Evolutionary conservation across 2,113 vertebrate genomes (phyloP), one percentile per base, ranked within the genome.

Genomic region (Channa argus): DNA sequence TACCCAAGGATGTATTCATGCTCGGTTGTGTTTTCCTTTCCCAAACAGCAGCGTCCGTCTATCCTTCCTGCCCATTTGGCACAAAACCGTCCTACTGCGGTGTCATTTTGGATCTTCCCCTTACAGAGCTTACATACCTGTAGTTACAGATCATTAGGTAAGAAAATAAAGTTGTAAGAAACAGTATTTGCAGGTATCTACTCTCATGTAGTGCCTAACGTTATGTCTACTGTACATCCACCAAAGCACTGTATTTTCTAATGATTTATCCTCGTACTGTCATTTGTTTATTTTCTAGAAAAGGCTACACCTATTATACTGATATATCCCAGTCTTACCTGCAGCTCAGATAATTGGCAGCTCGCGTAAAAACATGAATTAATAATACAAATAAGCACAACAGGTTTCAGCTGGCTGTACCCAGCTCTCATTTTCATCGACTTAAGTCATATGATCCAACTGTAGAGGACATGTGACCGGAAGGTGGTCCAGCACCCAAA

Each of bases 71-170:
- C 54, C 12, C 76, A 87, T 8, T 15, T 38, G 2, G 53, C 45
- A 71, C 94, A 95, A 8, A 93, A 92, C 37, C 12, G 62, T 11
- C 83, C 92, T 59, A 94, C 91, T 0, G 44, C 53, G 9, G 88
- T 85, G 37, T 10, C 65, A 13, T 91, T 91, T 10, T 36, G 72
- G 13, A 92, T 56, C 0, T 52, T 36, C 5, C 92, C 93, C 5
- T 64, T 53, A 61, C 94, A 95, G 15, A 70, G 83, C 36, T 80
- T 59, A 73, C 93, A 94, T 83, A 94, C 66, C 94, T 95, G 67
- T 0, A 8, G 41, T 13, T n/a, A 58, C 36, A 50, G 11, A 61
- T 15, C 2, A 59, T 9, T 44, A 33, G 1, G 1, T 11, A 5
- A 2, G 0, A 0, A 2, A 11, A 5, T 5, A n/a, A 24, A 2